Evolutionary conservation across 2,797 vertebrate species (phyloP).

Genomic region (Neomorphus geoffroyi): DNA sequence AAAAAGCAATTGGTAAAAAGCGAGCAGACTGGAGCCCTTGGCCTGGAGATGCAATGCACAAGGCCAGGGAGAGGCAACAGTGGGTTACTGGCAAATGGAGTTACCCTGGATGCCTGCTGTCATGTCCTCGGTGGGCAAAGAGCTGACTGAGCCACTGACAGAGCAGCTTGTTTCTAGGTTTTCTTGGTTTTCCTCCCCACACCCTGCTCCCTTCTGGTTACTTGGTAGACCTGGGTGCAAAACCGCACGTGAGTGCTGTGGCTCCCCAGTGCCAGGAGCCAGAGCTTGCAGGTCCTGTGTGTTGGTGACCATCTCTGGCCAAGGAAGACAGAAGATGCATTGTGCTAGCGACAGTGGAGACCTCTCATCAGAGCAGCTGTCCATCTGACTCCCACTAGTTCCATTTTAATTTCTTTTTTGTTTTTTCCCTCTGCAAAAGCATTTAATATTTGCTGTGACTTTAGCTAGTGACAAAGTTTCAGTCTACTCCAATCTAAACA

Average conservation of each 20-base stretch:
- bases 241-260: not conserved
- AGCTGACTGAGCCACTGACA: not conserved
- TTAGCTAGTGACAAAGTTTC: not conserved
- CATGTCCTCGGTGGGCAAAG: not conserved
- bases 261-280: not conserved
- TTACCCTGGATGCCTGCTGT: not conserved
- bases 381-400: not conserved
- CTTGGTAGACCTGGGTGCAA: not conserved
- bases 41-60: not conserved
- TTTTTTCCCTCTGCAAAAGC: not conserved
- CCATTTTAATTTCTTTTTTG: not conserved
- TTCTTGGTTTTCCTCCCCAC: not conserved
- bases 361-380: not conserved
- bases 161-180: not conserved
- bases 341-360: not conserved
- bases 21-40: not conserved
- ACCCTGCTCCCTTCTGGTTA: not conserved
- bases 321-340: not conserved
- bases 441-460: not conserved
- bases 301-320: not conserved
- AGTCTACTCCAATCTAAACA: not conserved
- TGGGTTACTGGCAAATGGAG: not conserved
- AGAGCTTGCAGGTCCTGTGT: not conserved
- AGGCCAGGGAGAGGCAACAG: not conserved
- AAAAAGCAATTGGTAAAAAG: not conserved